Evolutionary conservation across 2,113 vertebrate genomes (phyloP).

Genomic region (Mesoclemmys tuberculata): DNA sequence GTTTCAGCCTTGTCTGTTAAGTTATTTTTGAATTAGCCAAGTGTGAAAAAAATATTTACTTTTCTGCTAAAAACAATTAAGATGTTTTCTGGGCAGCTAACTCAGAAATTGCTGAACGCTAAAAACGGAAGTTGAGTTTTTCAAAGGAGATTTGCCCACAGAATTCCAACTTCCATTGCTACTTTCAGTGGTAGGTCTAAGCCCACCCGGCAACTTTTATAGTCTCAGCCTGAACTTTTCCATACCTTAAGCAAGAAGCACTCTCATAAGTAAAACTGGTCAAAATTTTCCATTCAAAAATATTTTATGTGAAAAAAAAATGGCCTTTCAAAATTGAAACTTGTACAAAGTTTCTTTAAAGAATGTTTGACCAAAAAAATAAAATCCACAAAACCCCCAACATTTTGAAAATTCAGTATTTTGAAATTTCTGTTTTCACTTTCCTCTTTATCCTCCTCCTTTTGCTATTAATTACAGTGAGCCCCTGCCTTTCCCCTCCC

Average conservation of each 20-base stretch:
- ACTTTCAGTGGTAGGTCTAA: not conserved
- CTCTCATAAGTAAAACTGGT: not conserved
- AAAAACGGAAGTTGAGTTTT: not conserved
- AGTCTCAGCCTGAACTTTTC: not conserved
- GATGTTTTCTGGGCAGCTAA: not conserved
- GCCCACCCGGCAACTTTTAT: not conserved
- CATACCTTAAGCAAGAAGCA: not conserved
- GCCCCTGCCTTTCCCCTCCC: too few relatives aligned
- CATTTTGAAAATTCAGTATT: not conserved
- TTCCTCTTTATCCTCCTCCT: not conserved
- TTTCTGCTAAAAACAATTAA: not conserved
- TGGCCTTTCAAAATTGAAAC: not conserved
- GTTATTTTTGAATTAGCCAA: not conserved
- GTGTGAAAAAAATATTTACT: not conserved
- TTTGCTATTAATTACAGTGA: not conserved
- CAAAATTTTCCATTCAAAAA: not conserved
- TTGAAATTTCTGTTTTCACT: not conserved
- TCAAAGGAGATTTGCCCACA: not conserved
- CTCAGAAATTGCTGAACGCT: not conserved
- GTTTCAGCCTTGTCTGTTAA: accelerated
- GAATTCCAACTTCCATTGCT: not conserved
- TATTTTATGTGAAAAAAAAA: not conserved
- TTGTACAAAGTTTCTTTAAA: not conserved
- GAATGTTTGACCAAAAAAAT: not conserved
- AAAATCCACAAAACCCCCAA: not conserved